Conservation (phyloP, 2,888 invertebrate species). For the Pollenia griseotomentosa region DNA sequence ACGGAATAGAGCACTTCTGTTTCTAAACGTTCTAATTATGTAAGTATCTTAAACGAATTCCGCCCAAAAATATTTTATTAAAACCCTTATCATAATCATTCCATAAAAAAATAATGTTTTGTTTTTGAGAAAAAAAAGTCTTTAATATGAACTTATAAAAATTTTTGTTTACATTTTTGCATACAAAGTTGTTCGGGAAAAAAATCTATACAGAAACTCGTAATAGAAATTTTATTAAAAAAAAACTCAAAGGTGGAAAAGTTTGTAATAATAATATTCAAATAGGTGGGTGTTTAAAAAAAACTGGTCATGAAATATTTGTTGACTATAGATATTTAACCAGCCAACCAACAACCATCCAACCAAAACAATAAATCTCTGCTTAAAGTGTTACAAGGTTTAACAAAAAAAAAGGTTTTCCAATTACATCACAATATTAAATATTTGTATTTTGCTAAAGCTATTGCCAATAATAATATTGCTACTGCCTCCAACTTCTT, state of each 20-base stretch:
- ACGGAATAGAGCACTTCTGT: too few species aligned
- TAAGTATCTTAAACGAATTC: too few species aligned
- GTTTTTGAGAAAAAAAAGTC: not conserved
- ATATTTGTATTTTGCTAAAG: conserved; percentile 10
- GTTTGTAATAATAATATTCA: not conserved
- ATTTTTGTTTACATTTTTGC: not conserved
- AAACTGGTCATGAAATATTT: not conserved
- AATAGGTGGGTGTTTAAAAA: not conserved
- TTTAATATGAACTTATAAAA: too few species aligned
- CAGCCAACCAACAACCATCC: conserved; percentile 11
- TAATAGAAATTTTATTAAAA: conserved; percentile 11
- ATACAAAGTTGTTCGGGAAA: not conserved
- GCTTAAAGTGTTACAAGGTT: conserved; percentile 68
- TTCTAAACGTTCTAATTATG: too few species aligned
- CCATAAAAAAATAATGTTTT: not conserved
- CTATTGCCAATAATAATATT: not conserved
- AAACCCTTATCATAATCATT: too few species aligned
- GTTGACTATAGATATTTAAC: conserved; percentile 25
- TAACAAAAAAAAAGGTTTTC: conserved; percentile 40
- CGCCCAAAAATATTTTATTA: not conserved
- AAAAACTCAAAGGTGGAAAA: conserved; percentile 14
- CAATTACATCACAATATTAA: conserved; percentile 52
- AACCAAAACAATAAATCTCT: conserved; percentile 61
- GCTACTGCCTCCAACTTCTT: not conserved
- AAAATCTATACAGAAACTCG: not conserved